Conservation (phyloP, 2,113 vertebrate species). For the Larimichthys crocea region DNA sequence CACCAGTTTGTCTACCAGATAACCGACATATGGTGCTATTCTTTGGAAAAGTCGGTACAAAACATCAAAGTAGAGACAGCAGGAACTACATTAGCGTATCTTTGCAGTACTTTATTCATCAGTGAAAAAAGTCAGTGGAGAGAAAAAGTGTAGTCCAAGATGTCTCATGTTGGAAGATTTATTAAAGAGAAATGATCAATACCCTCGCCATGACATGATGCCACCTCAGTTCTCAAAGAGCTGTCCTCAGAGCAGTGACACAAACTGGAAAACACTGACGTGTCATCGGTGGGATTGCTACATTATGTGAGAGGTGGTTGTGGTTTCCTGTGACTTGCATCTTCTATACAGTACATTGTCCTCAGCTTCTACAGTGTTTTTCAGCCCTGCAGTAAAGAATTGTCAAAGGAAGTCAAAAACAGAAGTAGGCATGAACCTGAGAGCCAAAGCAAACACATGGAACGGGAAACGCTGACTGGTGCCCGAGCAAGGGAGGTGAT, state of each 20-base stretch:
- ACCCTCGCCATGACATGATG: too few relatives aligned
- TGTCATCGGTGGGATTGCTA: conserved; percentile 16
- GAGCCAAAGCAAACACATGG: conserved; percentile 37
- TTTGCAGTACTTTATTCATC: too few relatives aligned
- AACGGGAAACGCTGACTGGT: conserved; percentile 24
- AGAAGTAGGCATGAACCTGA: conserved; percentile 58
- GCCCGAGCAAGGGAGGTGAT: conserved; percentile 9
- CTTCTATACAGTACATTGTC: background rate
- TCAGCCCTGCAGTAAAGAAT: conserved; percentile 20
- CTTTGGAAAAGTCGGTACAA: background rate
- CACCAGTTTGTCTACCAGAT: conserved; percentile 4
- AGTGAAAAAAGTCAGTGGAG: too few relatives aligned
- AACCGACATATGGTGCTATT: background rate
- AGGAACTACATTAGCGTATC: background rate
- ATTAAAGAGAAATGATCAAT: too few relatives aligned
- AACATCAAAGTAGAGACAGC: conserved; percentile 14
- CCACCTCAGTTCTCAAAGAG: too few relatives aligned
- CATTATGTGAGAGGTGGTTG: conserved; percentile 24
- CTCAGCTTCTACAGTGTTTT: background rate
- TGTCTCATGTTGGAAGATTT: too few relatives aligned
- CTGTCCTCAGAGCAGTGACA: background rate
- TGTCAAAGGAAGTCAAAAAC: conserved; percentile 65
- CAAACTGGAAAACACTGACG: conserved; percentile 28
- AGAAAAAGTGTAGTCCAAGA: too few relatives aligned
- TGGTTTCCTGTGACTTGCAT: conserved; percentile 55